A percentile compares a stretch with the other conserved stretches of the same genome.
Conservation (phyloP, 2,113 vertebrate species). For the Ptyas mucosa region DNA sequence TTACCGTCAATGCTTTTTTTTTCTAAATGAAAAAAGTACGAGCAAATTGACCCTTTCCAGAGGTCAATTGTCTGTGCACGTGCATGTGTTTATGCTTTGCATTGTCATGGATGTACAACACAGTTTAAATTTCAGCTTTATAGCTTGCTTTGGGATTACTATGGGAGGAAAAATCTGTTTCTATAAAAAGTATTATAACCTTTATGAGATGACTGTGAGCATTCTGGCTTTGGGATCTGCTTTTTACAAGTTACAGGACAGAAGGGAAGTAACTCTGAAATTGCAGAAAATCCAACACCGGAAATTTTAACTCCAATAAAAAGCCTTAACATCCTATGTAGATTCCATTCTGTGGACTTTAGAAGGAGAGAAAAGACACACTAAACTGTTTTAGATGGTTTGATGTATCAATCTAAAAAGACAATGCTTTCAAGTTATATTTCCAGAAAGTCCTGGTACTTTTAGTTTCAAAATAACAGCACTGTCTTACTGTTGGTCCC, state of each 20-base stretch:
- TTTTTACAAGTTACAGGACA: slow-evolving; percentile 54
- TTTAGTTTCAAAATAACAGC: slow-evolving; percentile 63
- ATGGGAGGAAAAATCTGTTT: slow-evolving; percentile 26
- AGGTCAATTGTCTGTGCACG: slow-evolving; percentile 6
- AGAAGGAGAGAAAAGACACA: slow-evolving; percentile 31
- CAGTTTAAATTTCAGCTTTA: slow-evolving; percentile 34
- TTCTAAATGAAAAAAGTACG: not conserved
- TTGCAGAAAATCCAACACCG: slow-evolving; percentile 54
- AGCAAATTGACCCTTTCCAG: slow-evolving; percentile 14
- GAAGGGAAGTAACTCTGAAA: slow-evolving; percentile 61
- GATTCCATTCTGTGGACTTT: slow-evolving; percentile 51
- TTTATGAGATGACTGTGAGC: slow-evolving; percentile 17
- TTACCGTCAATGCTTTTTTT: slow-evolving; percentile 15
- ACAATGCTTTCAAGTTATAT: slow-evolving; percentile 67
- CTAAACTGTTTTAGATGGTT: slow-evolving; percentile 56
- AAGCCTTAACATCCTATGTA: slow-evolving; percentile 45
- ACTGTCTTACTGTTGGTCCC: slow-evolving; percentile 46
- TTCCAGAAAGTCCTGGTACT: slow-evolving; percentile 61
- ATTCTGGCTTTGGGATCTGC: slow-evolving; percentile 49
- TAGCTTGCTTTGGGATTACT: slow-evolving; percentile 30
- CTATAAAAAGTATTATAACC: slow-evolving; percentile 16
- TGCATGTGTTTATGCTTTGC: not conserved
- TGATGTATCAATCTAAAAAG: slow-evolving; percentile 58
- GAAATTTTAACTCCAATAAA: slow-evolving; percentile 60
- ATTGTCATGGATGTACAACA: slow-evolving; percentile 8